Percentiles rank a stretch among this genome's conserved stretches.
Conservation (phyloP, 1,140 invertebrate species). For the Ladona fulva region DNA sequence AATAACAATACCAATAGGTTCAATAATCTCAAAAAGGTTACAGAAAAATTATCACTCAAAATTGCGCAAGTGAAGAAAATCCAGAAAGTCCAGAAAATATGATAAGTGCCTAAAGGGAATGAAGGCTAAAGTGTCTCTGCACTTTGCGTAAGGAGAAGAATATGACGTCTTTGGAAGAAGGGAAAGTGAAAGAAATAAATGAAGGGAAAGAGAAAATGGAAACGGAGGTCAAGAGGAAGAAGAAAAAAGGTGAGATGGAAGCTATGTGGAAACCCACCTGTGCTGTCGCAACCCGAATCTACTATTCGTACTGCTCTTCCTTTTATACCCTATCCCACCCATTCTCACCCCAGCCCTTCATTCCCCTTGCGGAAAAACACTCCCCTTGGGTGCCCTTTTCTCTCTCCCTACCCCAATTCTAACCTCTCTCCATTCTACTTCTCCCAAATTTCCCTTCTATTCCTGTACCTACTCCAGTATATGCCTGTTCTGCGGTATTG, state of each 20-base stretch:
- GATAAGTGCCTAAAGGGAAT: too few relatives aligned
- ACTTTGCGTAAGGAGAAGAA: too few relatives aligned
- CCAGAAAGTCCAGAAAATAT: too few relatives aligned
- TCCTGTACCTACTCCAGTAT: too few relatives aligned
- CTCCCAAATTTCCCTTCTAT: neutral
- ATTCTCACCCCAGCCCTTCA: neutral
- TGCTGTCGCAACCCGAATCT: neutral
- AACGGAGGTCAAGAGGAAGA: neutral
- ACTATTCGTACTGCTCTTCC: neutral
- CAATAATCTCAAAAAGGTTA: too few relatives aligned
- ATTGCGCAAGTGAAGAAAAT: too few relatives aligned
- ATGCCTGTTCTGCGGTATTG: too few relatives aligned
- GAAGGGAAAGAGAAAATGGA: neutral
- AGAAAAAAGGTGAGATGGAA: neutral
- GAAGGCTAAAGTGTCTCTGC: too few relatives aligned
- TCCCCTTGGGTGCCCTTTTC: neutral
- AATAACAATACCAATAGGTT: too few relatives aligned
- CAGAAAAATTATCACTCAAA: too few relatives aligned
- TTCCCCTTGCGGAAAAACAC: neutral
- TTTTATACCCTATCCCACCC: neutral
- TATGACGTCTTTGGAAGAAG: too few relatives aligned
- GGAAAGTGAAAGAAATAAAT: too few relatives aligned
- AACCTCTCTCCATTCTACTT: neutral
- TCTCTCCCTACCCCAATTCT: neutral
- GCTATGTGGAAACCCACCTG: neutral